phyloP scores from a whole-genome alignment of 1,140 invertebrate species.

The Ganaspis sp. region DNA sequence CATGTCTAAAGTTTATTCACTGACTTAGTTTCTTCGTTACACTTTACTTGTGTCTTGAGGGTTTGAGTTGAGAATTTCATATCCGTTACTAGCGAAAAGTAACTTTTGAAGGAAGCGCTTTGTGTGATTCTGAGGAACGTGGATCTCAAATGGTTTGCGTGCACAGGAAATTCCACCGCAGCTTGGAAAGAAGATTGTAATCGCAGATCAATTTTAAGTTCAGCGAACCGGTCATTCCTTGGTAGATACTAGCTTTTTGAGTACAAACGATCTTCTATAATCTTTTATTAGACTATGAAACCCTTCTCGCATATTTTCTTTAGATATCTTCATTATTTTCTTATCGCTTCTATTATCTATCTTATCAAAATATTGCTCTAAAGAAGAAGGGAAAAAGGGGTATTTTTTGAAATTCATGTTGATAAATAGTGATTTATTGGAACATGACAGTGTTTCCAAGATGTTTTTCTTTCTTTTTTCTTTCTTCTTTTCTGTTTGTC shows the following conservation, averaged over 20 bases:
- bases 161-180: constrained; percentile 41
- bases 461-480: too few relatives aligned
- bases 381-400: too few relatives aligned
- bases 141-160: constrained; percentile 35
- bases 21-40: too few relatives aligned
- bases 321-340: too few relatives aligned
- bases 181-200: constrained; percentile 27
- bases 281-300: background rate
- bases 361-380: too few relatives aligned
- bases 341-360: too few relatives aligned
- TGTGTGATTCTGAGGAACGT: constrained; percentile 2
- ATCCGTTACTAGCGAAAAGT: background rate
- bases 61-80: background rate
- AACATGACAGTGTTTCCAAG: too few relatives aligned
- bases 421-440: too few relatives aligned
- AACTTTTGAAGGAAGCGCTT: background rate
- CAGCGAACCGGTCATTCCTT: constrained; percentile 2
- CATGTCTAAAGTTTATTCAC: too few relatives aligned
- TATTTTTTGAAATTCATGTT: too few relatives aligned
- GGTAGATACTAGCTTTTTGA: background rate
- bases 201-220: background rate
- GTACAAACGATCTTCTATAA: background rate
- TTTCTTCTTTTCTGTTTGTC: too few relatives aligned
- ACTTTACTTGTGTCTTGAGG: background rate
- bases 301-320: background rate